Base-by-base conservation (phyloP, 2,888 invertebrate genomes). In the Pheosia gnoma region DNA sequence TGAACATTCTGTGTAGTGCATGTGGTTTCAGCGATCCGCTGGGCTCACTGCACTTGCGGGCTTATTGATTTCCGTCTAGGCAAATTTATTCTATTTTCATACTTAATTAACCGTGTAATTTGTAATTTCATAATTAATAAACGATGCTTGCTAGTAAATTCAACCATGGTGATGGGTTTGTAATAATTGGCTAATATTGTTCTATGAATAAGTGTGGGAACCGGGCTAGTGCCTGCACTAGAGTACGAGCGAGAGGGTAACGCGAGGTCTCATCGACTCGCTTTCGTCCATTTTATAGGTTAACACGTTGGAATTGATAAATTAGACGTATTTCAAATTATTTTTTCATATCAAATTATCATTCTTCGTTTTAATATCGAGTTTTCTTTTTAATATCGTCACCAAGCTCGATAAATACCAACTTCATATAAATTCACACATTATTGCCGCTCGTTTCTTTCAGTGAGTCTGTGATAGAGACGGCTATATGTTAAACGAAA, bases 241-340 rank as follows among this genome's bases (percentile, higher is more conserved):
- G 25, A 25, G 52, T 52, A 8, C 13, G 25, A 36, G 52, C 52
- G 52, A 36, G 36, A 8, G 25, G 4, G 4, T 4, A 25, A 9
- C 52, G 36, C 25, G 54, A 54, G 11, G 54, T 37, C 39, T 6
- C 36, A 25, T 52, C 52, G 25, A 25, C 52, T 25, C n/a, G 25
- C 5, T 36, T 13, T 38, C 10, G 25, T 56, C 43, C 13, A 41
- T 41, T 38, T 54, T 4, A 36, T 56, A 56, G 56, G 56, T 43
- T 56, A 57, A 57, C 25, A 45, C 36, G 75, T 71, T 72, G 81
- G 83, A 82, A 83, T 82, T 83, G 83, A 82, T 81, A 67, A 79
- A 74, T 74, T 78, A 80, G 72, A 77, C 75, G 68, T 72, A 78
- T 72, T 76, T 71, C 7, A 71, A 77, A 74, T 75, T 56, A 60